A percentile compares a stretch with the other conserved stretches of the same genome.
These are phyloP conservation scores for Hypomecis atomaria DNA, from an alignment of 2,888 invertebrate genomes.

Conservation along the genomic window DNA sequence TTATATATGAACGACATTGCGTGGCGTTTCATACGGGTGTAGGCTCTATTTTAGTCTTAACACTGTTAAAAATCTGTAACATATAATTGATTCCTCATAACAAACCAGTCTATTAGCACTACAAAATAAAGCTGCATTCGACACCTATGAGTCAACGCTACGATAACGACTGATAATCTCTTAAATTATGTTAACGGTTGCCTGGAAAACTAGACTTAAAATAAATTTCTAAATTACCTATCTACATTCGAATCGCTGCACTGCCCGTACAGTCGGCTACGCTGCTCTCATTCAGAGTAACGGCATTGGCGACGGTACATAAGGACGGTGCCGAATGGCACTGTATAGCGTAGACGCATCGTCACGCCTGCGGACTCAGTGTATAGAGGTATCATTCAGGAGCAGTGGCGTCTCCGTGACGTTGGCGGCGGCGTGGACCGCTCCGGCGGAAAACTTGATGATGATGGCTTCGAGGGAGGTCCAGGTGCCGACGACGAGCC, in stretches of 20 bases:
- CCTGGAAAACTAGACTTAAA: slow-evolving; percentile 51
- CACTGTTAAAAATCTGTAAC: slow-evolving; percentile 12
- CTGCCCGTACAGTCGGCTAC: slow-evolving; percentile 39
- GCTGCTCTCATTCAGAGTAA: slow-evolving; percentile 35
- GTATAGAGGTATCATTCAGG: slow-evolving; percentile 9
- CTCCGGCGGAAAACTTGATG: slow-evolving; percentile 73
- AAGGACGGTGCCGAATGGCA: slow-evolving; percentile 56
- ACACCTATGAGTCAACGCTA: slow-evolving; percentile 6
- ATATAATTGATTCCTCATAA: slow-evolving; percentile 36
- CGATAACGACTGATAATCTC: slow-evolving; percentile 17
- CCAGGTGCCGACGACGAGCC: slow-evolving; percentile 88
- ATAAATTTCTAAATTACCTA: slow-evolving; percentile 45
- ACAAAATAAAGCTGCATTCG: slow-evolving; percentile 7
- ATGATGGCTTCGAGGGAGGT: slow-evolving; percentile 88
- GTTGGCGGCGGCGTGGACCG: slow-evolving; percentile 23
- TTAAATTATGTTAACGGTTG: slow-evolving; percentile 43
- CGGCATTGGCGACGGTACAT: slow-evolving; percentile 32
- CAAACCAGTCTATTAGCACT: slow-evolving; percentile 41
- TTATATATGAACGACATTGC: too few species aligned
- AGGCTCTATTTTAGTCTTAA: background rate
- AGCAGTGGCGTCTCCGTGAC: background rate
- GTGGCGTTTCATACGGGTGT: too few species aligned
- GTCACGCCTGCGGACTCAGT: slow-evolving; percentile 3
- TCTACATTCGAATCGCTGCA: slow-evolving; percentile 45
- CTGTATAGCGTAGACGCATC: slow-evolving; percentile 27